A percentile compares a stretch with the other conserved stretches of the same genome.
Conservation (phyloP, 2,113 vertebrate genomes). For the Alethe castanea region DNA sequence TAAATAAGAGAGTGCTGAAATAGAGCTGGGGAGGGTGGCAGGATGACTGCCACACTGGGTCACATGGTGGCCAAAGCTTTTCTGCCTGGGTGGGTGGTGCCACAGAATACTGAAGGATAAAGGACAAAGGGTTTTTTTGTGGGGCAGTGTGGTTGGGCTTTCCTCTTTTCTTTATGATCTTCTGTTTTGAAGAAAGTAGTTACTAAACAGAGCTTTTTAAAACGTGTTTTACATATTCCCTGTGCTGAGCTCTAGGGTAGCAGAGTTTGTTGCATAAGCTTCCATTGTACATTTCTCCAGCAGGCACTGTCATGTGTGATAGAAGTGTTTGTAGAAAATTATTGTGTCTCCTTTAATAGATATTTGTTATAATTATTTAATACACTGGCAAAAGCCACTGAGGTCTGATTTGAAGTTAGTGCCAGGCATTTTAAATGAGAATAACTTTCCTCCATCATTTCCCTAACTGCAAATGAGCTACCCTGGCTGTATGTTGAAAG, state of each 20-base stretch:
- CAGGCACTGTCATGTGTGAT: background rate
- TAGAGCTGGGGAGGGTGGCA: background rate
- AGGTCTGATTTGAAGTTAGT: background rate
- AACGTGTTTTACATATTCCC: background rate
- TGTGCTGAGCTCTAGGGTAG: background rate
- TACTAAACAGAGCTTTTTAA: background rate
- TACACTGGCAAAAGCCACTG: background rate
- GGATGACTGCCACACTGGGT: fast-evolving
- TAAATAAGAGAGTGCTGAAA: slow-evolving; percentile 27
- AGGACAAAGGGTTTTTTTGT: background rate
- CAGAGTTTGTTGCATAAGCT: background rate
- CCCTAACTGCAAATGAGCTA: background rate
- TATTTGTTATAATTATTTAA: background rate
- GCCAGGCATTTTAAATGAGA: background rate
- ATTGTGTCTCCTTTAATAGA: background rate
- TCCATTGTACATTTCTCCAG: background rate
- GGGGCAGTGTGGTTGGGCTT: background rate
- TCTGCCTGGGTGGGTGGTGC: background rate
- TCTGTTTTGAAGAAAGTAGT: background rate
- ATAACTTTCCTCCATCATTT: background rate
- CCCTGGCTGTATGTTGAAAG: background rate
- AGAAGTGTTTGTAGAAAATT: background rate
- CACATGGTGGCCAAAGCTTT: background rate
- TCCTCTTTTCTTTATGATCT: background rate
- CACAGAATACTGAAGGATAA: background rate